Conservation (phyloP, 2,797 vertebrate genomes). For the Carapus acus region DNA sequence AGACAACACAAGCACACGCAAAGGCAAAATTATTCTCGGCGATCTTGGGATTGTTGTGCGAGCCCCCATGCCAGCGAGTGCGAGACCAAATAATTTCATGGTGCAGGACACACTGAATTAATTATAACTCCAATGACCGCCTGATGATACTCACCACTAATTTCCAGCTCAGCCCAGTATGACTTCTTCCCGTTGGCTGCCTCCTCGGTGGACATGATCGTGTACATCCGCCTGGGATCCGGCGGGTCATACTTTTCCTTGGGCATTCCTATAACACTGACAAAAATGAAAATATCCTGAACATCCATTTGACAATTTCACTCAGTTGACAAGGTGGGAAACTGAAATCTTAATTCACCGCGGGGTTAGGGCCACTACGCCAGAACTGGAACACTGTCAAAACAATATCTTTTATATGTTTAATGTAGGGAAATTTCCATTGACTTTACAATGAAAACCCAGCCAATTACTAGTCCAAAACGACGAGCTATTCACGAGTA, state of each 20-base stretch:
- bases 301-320: no score
- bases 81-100: no score
- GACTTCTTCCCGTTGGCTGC: constrained; percentile 97
- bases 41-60: constrained; percentile 3
- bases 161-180: constrained; percentile 98
- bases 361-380: not conserved
- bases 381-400: not conserved
- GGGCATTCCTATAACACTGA: constrained; percentile 92
- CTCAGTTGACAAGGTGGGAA: no score
- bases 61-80: not conserved
- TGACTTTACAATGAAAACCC: not conserved
- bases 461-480: not conserved
- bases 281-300: constrained; percentile 26
- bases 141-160: constrained; percentile 82
- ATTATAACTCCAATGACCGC: not conserved
- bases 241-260: constrained; percentile 99
- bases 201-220: constrained; percentile 98
- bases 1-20: no score
- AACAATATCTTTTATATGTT: not conserved
- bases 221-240: constrained; percentile 99
- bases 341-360: no score
- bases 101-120: no score
- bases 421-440: not conserved
- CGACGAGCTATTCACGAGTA: not conserved
- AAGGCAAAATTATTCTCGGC: no score